phyloP scores from a whole-genome alignment of 1,140 invertebrate species.

The Drosophila gunungcola region DNA sequence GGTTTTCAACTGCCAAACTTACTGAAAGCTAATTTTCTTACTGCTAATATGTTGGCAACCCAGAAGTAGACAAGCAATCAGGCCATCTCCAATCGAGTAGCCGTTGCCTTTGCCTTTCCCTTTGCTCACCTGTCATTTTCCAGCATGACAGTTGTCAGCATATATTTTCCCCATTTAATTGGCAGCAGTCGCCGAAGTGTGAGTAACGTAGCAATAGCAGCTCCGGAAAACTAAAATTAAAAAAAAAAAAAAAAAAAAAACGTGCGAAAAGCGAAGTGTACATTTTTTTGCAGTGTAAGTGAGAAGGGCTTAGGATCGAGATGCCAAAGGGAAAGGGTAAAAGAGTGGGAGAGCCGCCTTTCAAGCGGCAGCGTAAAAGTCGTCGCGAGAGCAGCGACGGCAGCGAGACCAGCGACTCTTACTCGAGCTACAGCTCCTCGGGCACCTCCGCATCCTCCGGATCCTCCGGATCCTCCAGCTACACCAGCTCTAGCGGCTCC shows the following conservation, averaged over 20 bases:
- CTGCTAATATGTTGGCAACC: not conserved
- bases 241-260: not conserved
- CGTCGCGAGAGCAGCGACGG: not conserved
- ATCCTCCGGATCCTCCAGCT: not conserved
- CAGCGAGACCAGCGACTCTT: not conserved
- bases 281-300: not conserved
- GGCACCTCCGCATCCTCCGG: too few species aligned
- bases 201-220: not conserved
- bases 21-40: too few species aligned
- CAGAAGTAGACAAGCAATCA: too few species aligned
- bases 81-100: not conserved
- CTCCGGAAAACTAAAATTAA: not conserved
- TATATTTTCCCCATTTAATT: slow-evolving; percentile 3
- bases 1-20: too few species aligned
- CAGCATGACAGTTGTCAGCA: not conserved
- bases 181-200: not conserved
- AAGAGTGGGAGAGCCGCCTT: not conserved
- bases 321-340: not conserved
- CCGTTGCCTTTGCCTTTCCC: not conserved
- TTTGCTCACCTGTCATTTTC: not conserved
- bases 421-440: too few species aligned
- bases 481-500: not conserved
- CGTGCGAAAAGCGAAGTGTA: slow-evolving; percentile 1
- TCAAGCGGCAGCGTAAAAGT: not conserved
- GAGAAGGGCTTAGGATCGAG: too few species aligned